Conservation (phyloP, 1,140 invertebrate species). For the Choristoneura fumiferana region DNA sequence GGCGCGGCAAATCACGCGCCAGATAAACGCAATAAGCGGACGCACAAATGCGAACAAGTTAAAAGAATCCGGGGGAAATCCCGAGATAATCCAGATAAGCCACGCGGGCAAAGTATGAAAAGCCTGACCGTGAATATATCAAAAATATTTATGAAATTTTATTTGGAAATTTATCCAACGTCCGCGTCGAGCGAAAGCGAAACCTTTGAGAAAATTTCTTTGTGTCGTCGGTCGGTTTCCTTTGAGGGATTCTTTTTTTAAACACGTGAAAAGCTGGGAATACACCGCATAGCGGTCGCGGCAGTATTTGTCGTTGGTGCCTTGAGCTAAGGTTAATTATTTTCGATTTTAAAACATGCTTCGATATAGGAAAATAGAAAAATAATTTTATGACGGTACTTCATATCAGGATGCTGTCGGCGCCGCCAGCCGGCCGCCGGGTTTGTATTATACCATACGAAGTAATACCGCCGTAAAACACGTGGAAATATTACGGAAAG, state of each 20-base stretch:
- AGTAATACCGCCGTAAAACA: background rate
- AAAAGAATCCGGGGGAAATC: conserved; percentile 60
- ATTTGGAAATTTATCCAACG: conserved; percentile 55
- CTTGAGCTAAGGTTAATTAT: too few species aligned
- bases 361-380: too few species aligned
- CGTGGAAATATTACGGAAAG: background rate
- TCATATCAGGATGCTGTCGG: too few species aligned
- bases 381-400: too few species aligned
- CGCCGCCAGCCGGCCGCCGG: too few species aligned
- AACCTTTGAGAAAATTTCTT: conserved; percentile 42
- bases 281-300: too few species aligned
- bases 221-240: conserved; percentile 26
- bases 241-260: conserved; percentile 22
- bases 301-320: too few species aligned
- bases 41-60: conserved; percentile 62
- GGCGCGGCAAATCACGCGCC: conserved; percentile 45
- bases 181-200: conserved; percentile 30
- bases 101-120: conserved; percentile 67
- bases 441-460: background rate
- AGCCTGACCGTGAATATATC: conserved; percentile 73
- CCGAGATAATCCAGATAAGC: conserved; percentile 71
- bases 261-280: too few species aligned
- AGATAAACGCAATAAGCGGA: conserved; percentile 62
- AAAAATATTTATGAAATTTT: conserved; percentile 68
- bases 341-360: too few species aligned